Base-by-base conservation (phyloP, 2,797 vertebrate genomes). In the Coccyzus lansbergi region DNA sequence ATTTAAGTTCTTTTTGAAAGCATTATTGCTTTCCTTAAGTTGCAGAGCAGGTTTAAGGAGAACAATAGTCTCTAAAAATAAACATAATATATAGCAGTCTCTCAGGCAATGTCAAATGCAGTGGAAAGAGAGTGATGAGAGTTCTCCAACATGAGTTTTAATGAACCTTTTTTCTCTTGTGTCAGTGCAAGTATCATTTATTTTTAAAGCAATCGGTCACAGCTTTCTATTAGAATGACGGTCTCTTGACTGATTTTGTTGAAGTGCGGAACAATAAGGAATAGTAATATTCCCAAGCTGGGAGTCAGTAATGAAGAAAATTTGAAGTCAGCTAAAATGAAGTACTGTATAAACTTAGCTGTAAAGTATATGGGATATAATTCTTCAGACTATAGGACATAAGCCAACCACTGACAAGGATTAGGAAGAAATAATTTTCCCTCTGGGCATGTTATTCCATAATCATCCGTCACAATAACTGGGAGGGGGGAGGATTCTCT, bases 51-150 rank as follows among this genome's bases (percentile, higher is more conserved):
- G 53, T 88, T 96, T 93, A 96, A 96, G 88, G 75, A 97, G 94
- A 96, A 95, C 91, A 93, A 95, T 84, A 95, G 94, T 74, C 92
- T 93, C 96, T 96, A 97, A 98, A 98, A 97, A 97, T 97, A 97
- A 98, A 95, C 67, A 96, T 95, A 97, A 97, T 96, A 95, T 95
- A 82, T 92, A 97, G 94, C 83, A 81, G 55, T 88, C 88, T 97
- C 82, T 96, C 94, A 88, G 75, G 85, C 89, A 95, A 83, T 90
- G 95, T 97, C 97, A 97, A 96, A 96, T 90, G 82, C 92, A 97
- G 93, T 91, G 83, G 82, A 67, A 87, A 96, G 95, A 98, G 93
- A 96, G 56, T 90, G 91, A 97, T 96, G 93, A 97, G 90, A 51
- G 26, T 88, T 96, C 88, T 95, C 94, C 87, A 95, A 94, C 48